Evolutionary conservation across 2,797 vertebrate species (phyloP).

Genomic region (Acipenser oxyrinchus): DNA sequence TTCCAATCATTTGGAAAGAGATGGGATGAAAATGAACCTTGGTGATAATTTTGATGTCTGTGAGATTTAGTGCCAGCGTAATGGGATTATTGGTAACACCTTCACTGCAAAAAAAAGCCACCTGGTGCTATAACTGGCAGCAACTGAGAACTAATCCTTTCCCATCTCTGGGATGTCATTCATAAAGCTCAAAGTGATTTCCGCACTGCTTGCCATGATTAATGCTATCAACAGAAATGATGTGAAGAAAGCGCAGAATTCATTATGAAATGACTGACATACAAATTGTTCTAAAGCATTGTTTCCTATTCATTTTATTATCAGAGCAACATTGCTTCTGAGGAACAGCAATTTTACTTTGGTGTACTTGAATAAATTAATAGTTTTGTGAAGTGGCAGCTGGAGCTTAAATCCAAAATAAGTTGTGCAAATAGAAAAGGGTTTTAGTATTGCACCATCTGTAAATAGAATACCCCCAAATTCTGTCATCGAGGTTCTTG

Average conservation of each 20-base stretch:
- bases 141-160: slow-evolving; percentile 74
- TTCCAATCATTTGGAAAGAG: slow-evolving; percentile 83
- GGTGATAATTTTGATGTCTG: slow-evolving; percentile 84
- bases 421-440: background rate
- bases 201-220: slow-evolving; percentile 85
- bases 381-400: background rate
- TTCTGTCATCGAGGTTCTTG: background rate
- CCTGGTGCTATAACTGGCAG: slow-evolving; percentile 78
- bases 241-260: slow-evolving; percentile 49
- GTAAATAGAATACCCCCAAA: slow-evolving; percentile 22
- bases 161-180: slow-evolving; percentile 85
- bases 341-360: background rate
- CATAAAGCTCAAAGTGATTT: slow-evolving; percentile 74
- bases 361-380: slow-evolving; percentile 15
- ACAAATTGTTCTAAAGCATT: slow-evolving; percentile 33
- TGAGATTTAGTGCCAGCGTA: slow-evolving; percentile 80
- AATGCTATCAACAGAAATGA: slow-evolving; percentile 74
- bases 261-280: slow-evolving; percentile 43
- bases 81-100: slow-evolving; percentile 89
- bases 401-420: background rate
- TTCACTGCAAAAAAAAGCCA: slow-evolving; percentile 77
- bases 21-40: slow-evolving; percentile 77
- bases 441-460: slow-evolving; percentile 1
- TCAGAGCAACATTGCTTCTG: slow-evolving; percentile 22
- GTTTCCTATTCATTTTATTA: slow-evolving; percentile 24